These are phyloP conservation scores for Cynoglossus semilaevis DNA, from an alignment of 2,113 vertebrate genomes.

Conservation along the genomic window DNA sequence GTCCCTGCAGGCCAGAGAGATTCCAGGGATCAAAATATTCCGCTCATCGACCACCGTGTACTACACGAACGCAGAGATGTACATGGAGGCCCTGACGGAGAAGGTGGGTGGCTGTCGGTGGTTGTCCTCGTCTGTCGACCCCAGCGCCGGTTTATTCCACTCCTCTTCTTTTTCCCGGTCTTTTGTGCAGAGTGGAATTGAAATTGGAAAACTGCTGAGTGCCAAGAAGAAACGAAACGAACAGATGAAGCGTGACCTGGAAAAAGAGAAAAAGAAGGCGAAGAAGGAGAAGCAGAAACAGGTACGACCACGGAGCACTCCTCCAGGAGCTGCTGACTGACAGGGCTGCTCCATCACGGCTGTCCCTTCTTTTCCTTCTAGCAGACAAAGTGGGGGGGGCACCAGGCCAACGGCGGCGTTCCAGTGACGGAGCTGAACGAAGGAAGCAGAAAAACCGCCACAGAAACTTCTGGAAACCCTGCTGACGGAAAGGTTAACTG, in stretches of 20 bases:
- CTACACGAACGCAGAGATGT: constrained; percentile 90
- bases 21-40: constrained; percentile 90
- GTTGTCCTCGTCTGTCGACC: constrained; percentile 3
- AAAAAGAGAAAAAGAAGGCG: constrained; percentile 72
- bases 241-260: constrained; percentile 75
- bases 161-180: constrained; percentile 19
- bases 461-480: constrained; percentile 18
- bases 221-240: constrained; percentile 81
- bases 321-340: background rate
- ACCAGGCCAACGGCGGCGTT: background rate
- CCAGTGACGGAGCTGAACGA: constrained; percentile 8
- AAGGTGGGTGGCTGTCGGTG: constrained; percentile 74
- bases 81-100: constrained; percentile 80
- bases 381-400: constrained; percentile 21
- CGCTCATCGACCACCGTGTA: constrained; percentile 84
- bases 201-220: constrained; percentile 79
- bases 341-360: background rate
- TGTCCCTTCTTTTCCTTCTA: constrained; percentile 2
- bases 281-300: constrained; percentile 66
- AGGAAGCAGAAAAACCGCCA: constrained; percentile 8
- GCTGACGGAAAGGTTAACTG: constrained; percentile 51
- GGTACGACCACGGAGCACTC: constrained; percentile 23
- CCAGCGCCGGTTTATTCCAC: constrained; percentile 13
- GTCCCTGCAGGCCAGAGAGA: constrained; percentile 79
- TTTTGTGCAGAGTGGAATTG: constrained; percentile 77